A percentile compares a stretch with the other conserved stretches of the same genome.
Conservation (phyloP, 2,113 vertebrate genomes). For the Rana temporaria region DNA sequence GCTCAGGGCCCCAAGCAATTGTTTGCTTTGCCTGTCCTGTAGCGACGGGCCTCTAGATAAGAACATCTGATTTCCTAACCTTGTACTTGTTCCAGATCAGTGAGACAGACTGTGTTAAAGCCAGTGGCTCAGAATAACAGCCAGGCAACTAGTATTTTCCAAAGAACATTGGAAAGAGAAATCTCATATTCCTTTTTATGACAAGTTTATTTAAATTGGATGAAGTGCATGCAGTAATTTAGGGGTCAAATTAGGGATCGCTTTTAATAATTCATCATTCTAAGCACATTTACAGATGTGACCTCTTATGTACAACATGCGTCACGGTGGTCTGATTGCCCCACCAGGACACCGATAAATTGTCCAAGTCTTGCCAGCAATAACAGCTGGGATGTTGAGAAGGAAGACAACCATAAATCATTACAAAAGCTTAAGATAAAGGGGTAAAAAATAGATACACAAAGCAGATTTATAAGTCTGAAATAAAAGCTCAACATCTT, state of each 20-base stretch:
- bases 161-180: too few species aligned
- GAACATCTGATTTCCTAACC: too few species aligned
- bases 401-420: background rate
- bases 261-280: slow-evolving; percentile 1
- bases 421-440: background rate
- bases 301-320: slow-evolving; percentile 20
- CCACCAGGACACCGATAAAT: background rate
- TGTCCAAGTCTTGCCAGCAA: background rate
- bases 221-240: background rate
- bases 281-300: background rate
- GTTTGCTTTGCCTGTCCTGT: too few species aligned
- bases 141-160: too few species aligned
- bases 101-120: too few species aligned
- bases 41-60: too few species aligned
- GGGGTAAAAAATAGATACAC: background rate
- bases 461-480: background rate
- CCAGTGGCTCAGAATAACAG: too few species aligned
- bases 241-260: background rate
- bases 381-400: background rate
- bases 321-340: slow-evolving; percentile 38
- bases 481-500: background rate
- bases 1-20: too few species aligned
- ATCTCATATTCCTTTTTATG: too few species aligned
- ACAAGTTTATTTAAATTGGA: too few species aligned
- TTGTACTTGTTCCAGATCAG: too few species aligned